Evolutionary conservation across 2,888 invertebrate genomes (phyloP).

Genomic region (Patella depressa): DNA sequence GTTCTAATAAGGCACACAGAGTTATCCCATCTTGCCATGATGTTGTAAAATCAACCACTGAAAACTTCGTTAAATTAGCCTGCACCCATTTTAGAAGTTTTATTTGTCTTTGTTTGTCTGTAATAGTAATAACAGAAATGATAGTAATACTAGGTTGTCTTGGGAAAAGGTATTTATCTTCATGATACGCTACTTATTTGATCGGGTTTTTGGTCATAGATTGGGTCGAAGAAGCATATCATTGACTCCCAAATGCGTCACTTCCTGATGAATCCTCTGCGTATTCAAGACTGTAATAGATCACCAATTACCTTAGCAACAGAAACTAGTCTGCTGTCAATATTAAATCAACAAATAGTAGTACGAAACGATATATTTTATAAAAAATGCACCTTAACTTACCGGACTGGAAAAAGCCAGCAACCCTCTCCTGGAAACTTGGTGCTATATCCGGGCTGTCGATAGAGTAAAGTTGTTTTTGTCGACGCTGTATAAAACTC

Average conservation of each 20-base stretch:
- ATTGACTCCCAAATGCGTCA: no score
- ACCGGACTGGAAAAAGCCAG: slow-evolving; percentile 50
- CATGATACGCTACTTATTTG: no score
- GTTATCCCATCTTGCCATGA: slow-evolving; percentile 69
- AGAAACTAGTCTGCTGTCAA: no score
- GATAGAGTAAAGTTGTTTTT: slow-evolving; percentile 45
- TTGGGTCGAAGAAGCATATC: no score
- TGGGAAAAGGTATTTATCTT: no score
- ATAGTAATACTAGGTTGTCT: background rate
- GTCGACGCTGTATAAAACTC: slow-evolving; percentile 43
- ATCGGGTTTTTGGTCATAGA: no score
- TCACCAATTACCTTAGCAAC: no score
- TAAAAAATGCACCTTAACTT: background rate
- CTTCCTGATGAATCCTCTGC: no score
- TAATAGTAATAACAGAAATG: slow-evolving; percentile 12
- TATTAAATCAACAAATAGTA: no score
- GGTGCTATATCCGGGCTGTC: slow-evolving; percentile 49
- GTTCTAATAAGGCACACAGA: slow-evolving; percentile 68
- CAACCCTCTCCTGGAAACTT: slow-evolving; percentile 39
- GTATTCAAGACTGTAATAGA: no score
- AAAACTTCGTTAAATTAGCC: slow-evolving; percentile 39
- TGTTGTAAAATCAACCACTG: slow-evolving; percentile 56
- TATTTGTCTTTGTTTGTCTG: slow-evolving; percentile 49
- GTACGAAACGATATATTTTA: no score
- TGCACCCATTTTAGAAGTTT: slow-evolving; percentile 60